These are phyloP conservation scores for Sanderia malayensis DNA, from an alignment of 30 jellyfish, hydroid and myxozoan species.

Conservation along the genomic window DNA sequence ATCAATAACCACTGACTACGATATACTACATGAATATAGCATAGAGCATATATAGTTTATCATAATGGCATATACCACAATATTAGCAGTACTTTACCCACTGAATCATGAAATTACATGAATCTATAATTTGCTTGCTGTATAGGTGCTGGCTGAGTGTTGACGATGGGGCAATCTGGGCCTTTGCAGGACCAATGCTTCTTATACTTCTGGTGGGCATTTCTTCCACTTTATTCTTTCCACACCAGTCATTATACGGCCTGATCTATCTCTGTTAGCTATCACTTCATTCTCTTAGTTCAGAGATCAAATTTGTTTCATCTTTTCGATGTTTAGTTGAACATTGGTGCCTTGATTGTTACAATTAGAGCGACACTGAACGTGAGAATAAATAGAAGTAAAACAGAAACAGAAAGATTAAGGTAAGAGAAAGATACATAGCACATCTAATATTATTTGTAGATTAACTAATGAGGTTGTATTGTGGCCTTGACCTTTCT, in stretches of 20 bases:
- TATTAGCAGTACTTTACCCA: background rate
- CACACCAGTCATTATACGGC: background rate
- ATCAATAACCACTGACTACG: background rate
- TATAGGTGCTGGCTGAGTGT: constrained; percentile 62
- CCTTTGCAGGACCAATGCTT: constrained; percentile 59
- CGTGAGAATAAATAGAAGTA: constrained; percentile 35
- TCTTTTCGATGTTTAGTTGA: constrained; percentile 33
- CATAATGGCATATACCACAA: background rate
- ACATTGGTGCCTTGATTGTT: constrained; percentile 23
- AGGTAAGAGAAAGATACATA: constrained; percentile 14
- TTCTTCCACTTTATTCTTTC: background rate
- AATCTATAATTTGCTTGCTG: too few species aligned
- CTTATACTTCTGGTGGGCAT: constrained; percentile 42
- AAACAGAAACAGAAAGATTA: constrained; percentile 31
- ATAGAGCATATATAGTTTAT: background rate
- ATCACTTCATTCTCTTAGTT: too few species aligned
- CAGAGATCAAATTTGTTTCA: too few species aligned
- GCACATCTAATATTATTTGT: too few species aligned
- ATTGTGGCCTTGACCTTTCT: too few species aligned
- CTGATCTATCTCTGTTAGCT: background rate
- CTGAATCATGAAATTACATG: too few species aligned
- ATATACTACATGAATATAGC: background rate
- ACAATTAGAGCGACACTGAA: constrained; percentile 39
- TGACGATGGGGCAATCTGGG: constrained; percentile 65
- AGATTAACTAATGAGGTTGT: too few species aligned